Evolutionary conservation across 1,140 invertebrate species (phyloP).

Genomic region (Trichogramma pretiosum): DNA sequence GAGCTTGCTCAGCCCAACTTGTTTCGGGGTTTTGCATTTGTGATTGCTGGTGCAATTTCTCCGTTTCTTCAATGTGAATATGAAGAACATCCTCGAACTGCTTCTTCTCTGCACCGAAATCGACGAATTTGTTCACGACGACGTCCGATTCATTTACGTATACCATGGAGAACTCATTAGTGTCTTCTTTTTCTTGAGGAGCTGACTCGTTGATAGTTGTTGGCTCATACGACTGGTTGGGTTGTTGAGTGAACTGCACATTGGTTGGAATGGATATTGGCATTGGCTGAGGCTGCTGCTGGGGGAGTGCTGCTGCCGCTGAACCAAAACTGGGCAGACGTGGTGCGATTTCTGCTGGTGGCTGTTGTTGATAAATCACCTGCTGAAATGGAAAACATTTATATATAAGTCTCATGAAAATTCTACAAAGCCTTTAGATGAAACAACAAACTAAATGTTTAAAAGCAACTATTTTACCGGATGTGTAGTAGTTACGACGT

Average conservation of each 20-base stretch:
- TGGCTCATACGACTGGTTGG: too few species aligned
- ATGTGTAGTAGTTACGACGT: slow-evolving; percentile 34
- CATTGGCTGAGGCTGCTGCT: slow-evolving; percentile 43
- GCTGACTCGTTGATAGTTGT: too few species aligned
- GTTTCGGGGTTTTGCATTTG: slow-evolving; percentile 31
- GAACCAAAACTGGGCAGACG: slow-evolving; percentile 38
- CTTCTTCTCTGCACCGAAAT: too few species aligned
- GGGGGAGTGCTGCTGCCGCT: slow-evolving; percentile 40
- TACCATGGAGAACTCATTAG: too few species aligned
- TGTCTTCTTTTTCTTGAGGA: too few species aligned
- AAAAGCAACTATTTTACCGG: slow-evolving; percentile 26
- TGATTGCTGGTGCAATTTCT: slow-evolving; percentile 25
- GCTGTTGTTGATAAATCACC: slow-evolving; percentile 39
- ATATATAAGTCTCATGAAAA: too few species aligned
- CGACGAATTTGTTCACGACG: too few species aligned
- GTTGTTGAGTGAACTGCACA: slow-evolving; percentile 37
- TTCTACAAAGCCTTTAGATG: background rate
- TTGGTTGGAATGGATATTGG: slow-evolving; percentile 38
- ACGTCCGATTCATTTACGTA: too few species aligned
- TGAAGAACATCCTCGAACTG: too few species aligned
- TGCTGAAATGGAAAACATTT: background rate
- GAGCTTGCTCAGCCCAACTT: too few species aligned
- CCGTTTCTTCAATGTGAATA: too few species aligned
- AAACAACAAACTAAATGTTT: background rate
- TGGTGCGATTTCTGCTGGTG: slow-evolving; percentile 32